Base-by-base conservation (phyloP, 2,888 invertebrate genomes). In the Pseudococcus viburni region DNA sequence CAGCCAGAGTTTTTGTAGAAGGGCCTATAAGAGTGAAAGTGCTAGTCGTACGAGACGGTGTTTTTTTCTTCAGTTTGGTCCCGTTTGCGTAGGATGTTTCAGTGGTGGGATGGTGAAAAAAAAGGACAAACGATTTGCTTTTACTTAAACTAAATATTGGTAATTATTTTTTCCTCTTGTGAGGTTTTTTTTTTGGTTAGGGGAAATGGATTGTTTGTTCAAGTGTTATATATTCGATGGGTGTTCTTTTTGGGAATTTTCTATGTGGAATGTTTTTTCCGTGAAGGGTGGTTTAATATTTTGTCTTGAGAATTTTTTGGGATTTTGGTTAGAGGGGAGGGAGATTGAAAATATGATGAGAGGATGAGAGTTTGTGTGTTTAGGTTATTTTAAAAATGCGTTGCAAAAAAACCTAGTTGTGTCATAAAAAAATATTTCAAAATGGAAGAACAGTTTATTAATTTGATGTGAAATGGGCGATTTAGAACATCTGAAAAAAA, bases 71-170 rank as follows among this genome's bases (percentile, higher is more conserved):
- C 55, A n/a, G n/a, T 59, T n/a, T 3, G 12, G 51, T n/a, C 8
- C 55, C 8, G n/a, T 3, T 59, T 12, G 55, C 55, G 55, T 59
- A 59, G 55, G 55, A 59, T 17, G 2, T n/a, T 17, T 59, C 55
- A n/a, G 2, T n/a, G 55, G n/a, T 59, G 55, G 1, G n/a, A 59
- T 7, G 55, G 17, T n/a, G 19, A n/a, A n/a, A 59, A 80, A 80
- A 80, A n/a, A 39, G 7, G 42, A 80, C 77, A n/a, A n/a, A 80
- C 77, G 77, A 42, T 80, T 80, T 80, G 77, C 77, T 80, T 80
- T 80, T 80, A 80, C 77, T 80, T 80, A 80, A 42, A 80, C 77
- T 42, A 80, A 80, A 80, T 42, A 80, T 42, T 15, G 42, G 73
- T 73, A 73, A 73, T 73, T 73, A 73, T n/a, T 33, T 73, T 73